A percentile compares a stretch with the other conserved stretches of the same genome.
Conservation (phyloP, 2,888 invertebrate species). For the Xestia rhomboidea region DNA sequence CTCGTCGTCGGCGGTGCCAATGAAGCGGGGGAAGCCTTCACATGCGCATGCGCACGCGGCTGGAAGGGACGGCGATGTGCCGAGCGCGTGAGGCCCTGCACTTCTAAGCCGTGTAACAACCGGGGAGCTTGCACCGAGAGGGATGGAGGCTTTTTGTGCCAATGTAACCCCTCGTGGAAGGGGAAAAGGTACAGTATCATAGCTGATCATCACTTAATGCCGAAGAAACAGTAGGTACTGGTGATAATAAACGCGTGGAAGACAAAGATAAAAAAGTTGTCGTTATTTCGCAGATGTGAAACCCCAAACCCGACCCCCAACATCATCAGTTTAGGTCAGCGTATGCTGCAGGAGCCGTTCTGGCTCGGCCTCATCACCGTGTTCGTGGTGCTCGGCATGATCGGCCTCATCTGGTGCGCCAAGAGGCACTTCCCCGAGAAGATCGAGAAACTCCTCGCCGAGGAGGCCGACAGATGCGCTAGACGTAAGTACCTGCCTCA, state of each 20-base stretch:
- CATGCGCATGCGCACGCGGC: constrained; percentile 93
- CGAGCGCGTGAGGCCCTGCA: constrained; percentile 92
- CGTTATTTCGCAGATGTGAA: constrained; percentile 91
- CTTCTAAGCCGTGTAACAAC: constrained; percentile 93
- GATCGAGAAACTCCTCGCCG: constrained; percentile 95
- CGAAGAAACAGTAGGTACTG: not conserved
- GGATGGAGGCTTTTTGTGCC: constrained; percentile 92
- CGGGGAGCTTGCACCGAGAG: constrained; percentile 93
- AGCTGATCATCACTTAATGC: not conserved
- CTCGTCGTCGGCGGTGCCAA: constrained; percentile 77
- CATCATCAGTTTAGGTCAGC: constrained; percentile 92
- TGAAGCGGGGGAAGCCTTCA: constrained; percentile 82
- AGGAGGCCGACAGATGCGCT: constrained; percentile 94
- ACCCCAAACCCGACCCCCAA: constrained; percentile 91
- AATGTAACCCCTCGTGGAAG: constrained; percentile 94
- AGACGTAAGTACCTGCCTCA: constrained; percentile 89
- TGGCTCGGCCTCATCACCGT: constrained; percentile 97
- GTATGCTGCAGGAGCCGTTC: constrained; percentile 96
- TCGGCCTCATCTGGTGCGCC: constrained; percentile 95
- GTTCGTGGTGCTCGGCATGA: constrained; percentile 94
- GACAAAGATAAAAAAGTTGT: not conserved
- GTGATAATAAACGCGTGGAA: not conserved
- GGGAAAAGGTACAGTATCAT: constrained; percentile 32
- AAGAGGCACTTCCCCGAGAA: constrained; percentile 96
- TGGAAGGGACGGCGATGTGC: constrained; percentile 88